Evolutionary conservation across 1,140 invertebrate species (phyloP).

Genomic region (Drosophila sucinea): DNA sequence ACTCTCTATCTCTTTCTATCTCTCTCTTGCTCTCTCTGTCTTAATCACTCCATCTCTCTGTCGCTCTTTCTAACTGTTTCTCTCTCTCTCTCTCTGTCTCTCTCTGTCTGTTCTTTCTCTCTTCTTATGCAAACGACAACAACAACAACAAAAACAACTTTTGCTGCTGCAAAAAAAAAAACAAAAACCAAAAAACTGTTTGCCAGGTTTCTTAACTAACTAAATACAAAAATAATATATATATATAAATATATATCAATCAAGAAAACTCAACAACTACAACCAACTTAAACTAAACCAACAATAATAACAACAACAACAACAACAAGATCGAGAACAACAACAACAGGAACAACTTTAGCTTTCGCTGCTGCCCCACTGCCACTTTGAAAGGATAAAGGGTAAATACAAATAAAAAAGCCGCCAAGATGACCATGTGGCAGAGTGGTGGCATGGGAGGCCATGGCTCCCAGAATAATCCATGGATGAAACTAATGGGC

Average conservation of each 20-base stretch:
- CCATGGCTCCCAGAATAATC: slow-evolving; percentile 91
- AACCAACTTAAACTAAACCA: slow-evolving; percentile 7
- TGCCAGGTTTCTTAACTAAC: slow-evolving; percentile 41
- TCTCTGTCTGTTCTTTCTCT: not conserved
- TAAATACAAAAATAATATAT: not conserved
- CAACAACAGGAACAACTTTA: slow-evolving; percentile 18
- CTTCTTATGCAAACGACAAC: slow-evolving; percentile 18
- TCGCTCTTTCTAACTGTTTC: not conserved
- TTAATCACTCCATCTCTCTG: not conserved
- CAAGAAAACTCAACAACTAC: slow-evolving; percentile 5
- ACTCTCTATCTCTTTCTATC: not conserved
- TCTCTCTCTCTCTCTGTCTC: slow-evolving; percentile 8
- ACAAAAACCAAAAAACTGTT: slow-evolving; percentile 5
- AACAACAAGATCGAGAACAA: slow-evolving; percentile 19
- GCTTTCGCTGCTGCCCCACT: slow-evolving; percentile 30
- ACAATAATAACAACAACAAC: slow-evolving; percentile 2
- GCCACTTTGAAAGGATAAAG: slow-evolving; percentile 28
- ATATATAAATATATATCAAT: too few species aligned
- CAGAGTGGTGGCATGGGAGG: slow-evolving; percentile 87
- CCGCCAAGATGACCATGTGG: slow-evolving; percentile 88
- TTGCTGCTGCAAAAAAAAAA: slow-evolving; percentile 13
- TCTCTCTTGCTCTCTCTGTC: not conserved
- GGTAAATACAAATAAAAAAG: slow-evolving; percentile 22
- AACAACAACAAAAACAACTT: slow-evolving; percentile 10
- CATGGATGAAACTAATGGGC: slow-evolving; percentile 92